Evolutionary conservation across 2,797 vertebrate genomes (phyloP), one percentile per base, ranked within the genome.

Genomic region (Microctenopoma lineatum): DNA sequence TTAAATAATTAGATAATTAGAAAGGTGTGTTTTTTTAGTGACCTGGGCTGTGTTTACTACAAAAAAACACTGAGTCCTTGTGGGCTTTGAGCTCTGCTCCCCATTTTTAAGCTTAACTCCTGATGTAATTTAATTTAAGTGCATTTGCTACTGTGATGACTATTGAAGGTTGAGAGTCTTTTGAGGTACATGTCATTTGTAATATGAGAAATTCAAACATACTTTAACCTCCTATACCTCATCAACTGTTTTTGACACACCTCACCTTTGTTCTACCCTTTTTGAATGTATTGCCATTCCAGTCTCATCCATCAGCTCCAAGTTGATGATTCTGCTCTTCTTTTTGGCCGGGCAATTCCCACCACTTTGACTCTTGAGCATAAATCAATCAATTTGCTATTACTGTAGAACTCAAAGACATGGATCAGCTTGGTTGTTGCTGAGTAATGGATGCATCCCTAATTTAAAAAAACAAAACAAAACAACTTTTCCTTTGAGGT

Each of bases 381-480:
- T 81, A 80, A 84, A 91, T 93, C 85, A 93, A 90, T 94, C 92
- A 90, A 92, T 93, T 89, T 80, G 80, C 89, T 89, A 91, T 94
- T 92, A 93, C 86, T 75, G 82, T 87, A 88, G 83, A 89, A 85
- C 75, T 85, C 77, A 87, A 77, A 88, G 89, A 90, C 89, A 76
- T 69, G 67, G 80, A 93, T 92, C 90, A 92, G 91, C 94, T 89
- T 84, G 67, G 73, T 66, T 83, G 80, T 77, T 89, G 89, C 87
- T 91, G 92, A 93, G 89, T 94, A 92, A 93, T 91, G 89, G 77
- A 91, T 91, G 82, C 75, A 83, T 83, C 56, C 54, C 48, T 90
- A 87, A 88, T 88, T 69, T 75, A 73, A 79, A 77, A 75, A 80
- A 74, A 80, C 81, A 12, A 32, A 3, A 36, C 21, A 3, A 36